Conservation (phyloP, 2,113 vertebrate species). For the Oreochromis aureus region DNA sequence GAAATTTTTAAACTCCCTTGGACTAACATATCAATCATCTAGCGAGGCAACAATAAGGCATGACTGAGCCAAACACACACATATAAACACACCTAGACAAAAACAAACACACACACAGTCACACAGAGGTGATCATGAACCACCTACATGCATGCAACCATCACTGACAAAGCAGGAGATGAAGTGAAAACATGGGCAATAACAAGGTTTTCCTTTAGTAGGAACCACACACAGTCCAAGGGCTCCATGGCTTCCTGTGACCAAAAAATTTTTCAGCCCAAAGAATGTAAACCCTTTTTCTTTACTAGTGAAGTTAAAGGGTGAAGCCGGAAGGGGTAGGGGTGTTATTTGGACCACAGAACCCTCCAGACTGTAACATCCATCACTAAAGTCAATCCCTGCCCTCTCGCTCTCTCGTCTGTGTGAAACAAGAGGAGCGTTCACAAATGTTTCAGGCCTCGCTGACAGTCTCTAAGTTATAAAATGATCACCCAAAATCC, state of each 20-base stretch:
- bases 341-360: background rate
- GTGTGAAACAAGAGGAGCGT: slow-evolving; percentile 15
- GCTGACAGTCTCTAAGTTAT: slow-evolving; percentile 1
- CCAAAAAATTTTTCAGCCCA: background rate
- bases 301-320: background rate
- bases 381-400: background rate
- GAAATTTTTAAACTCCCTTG: background rate
- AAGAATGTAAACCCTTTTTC: slow-evolving; percentile 20
- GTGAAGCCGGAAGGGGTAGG: background rate
- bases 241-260: background rate
- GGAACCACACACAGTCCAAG: background rate
- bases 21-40: background rate
- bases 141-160: background rate
- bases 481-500: slow-evolving; percentile 4
- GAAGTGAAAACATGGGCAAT: slow-evolving; percentile 12
- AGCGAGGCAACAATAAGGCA: background rate
- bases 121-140: background rate
- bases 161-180: background rate
- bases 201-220: slow-evolving; percentile 5
- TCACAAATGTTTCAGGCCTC: background rate
- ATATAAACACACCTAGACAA: background rate
- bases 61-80: background rate
- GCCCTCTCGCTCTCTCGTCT: background rate
- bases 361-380: background rate
- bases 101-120: background rate